Percentiles rank a stretch among this genome's conserved stretches.
Conservation (phyloP, 2,888 invertebrate species). For the Drosophila kanekoi region DNA sequence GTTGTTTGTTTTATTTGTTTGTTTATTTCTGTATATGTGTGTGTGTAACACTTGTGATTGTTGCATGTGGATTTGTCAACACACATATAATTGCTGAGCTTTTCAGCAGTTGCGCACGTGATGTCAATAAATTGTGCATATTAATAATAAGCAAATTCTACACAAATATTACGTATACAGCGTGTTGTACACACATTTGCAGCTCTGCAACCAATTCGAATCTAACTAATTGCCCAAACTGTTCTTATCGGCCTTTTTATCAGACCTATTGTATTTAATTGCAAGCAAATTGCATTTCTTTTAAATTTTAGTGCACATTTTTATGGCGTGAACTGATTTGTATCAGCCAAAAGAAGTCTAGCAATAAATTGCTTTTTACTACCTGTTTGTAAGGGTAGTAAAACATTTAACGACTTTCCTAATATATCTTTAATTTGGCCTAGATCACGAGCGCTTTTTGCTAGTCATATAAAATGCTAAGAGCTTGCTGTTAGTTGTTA, state of each 20-base stretch:
- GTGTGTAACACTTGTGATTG: constrained; percentile 35
- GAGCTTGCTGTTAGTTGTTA: too few species aligned
- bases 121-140: constrained; percentile 17
- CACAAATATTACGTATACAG: constrained; percentile 36
- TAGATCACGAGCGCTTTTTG: not conserved
- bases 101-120: constrained; percentile 40
- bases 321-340: not conserved
- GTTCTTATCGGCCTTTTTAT: not conserved
- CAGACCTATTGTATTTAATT: not conserved
- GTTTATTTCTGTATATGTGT: constrained; percentile 22
- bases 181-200: not conserved
- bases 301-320: not conserved
- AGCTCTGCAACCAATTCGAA: too few species aligned
- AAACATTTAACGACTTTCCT: not conserved
- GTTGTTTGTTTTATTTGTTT: constrained; percentile 22
- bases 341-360: not conserved
- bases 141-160: not conserved
- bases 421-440: not conserved
- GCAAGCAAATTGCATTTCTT: constrained; percentile 3
- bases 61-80: constrained; percentile 34
- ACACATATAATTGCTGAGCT: constrained; percentile 20
- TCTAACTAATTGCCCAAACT: not conserved
- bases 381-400: not conserved
- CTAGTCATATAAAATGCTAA: too few species aligned
- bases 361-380: not conserved